Base-by-base conservation (phyloP, 2,888 invertebrate species). In the Coleophora deauratella region DNA sequence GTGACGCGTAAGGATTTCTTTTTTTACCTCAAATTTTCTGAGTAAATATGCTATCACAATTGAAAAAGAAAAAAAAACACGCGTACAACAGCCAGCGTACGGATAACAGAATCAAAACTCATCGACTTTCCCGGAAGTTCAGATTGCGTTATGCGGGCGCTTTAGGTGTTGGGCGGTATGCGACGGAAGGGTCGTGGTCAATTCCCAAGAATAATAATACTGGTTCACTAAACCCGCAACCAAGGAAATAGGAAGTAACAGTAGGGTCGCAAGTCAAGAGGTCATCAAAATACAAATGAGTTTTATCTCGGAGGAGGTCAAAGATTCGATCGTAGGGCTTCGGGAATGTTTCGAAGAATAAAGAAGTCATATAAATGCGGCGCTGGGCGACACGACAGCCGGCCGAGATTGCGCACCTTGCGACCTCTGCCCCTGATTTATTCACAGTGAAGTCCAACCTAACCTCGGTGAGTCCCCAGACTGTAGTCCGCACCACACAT, bases 281-380 rank as follows among this genome's bases (percentile, higher is more conserved):
- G 52, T 57, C 54, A 49, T 52, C 48, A 55, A 57, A 63, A 60
- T 54, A 55, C 52, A 58, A 64, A 64, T 64, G 58, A 57, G 58
- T 54, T 52, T 54, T 59, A 52, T 51, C 45, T 46, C 47, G 44
- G 44, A 42, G 37, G 41, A 52, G 53, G 52, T 50, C 49, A 47
- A 45, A 36, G 51, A 52, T 57, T 59, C 58, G 58, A 68, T 65
- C 68, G 62, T 55, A 48, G 57, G 52, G 57, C 57, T 47, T 50
- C 43, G 52, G 59, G 48, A 54, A 52, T 51, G 45, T 50, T 51
- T 50, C 47, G 55, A 50, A 49, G 51, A 49, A 51, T 67, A 71
- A 72, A 66, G 63, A 69, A 68, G 63, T 66, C 66, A 67, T 72
- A 66, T 71, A 73, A 71, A 72, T 72, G 65, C 68, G 66, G 59